A percentile compares a stretch with the other conserved stretches of the same genome.
These are phyloP conservation scores for Tetramorium parvispinum DNA, from an alignment of 1,140 invertebrate genomes.

Conservation along the genomic window DNA sequence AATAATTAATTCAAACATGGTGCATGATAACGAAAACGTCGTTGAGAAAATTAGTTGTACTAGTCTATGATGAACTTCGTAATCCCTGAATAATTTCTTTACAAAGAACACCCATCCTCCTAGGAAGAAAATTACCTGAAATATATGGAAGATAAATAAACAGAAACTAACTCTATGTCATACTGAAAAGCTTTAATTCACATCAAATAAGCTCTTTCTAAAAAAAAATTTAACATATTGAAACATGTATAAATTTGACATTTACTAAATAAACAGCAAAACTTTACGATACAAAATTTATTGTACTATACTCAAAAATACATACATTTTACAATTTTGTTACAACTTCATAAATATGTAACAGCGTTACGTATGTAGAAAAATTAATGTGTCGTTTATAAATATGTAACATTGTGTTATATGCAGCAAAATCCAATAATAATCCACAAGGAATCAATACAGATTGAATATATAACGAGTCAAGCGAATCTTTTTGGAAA, in stretches of 20 bases:
- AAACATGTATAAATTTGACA: slow-evolving; percentile 10
- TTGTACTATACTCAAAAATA: slow-evolving; percentile 41
- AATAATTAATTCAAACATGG: slow-evolving; percentile 99
- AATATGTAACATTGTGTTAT: slow-evolving; percentile 4
- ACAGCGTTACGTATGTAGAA: not conserved
- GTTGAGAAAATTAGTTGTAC: slow-evolving; percentile 98
- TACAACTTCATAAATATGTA: slow-evolving; percentile 6
- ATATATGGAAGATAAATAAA: slow-evolving; percentile 77
- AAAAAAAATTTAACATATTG: slow-evolving; percentile 24
- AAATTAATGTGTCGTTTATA: not conserved
- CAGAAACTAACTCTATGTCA: slow-evolving; percentile 15
- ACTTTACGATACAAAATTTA: slow-evolving; percentile 56
- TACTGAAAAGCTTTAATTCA: not conserved
- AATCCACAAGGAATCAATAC: not conserved
- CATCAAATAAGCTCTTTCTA: not conserved
- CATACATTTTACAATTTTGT: slow-evolving; percentile 26
- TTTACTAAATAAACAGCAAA: slow-evolving; percentile 66
- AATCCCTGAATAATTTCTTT: slow-evolving; percentile 98
- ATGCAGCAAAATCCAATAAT: slow-evolving; percentile 14
- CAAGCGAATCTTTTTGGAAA: not conserved
- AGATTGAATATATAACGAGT: not conserved
- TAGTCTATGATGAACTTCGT: slow-evolving; percentile 97
- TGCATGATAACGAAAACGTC: slow-evolving; percentile 98
- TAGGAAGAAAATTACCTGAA: slow-evolving; percentile 96
- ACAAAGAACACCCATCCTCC: slow-evolving; percentile 99